Evolutionary conservation across 2,888 invertebrate genomes (phyloP).

Genomic region (Cheilosia soror): DNA sequence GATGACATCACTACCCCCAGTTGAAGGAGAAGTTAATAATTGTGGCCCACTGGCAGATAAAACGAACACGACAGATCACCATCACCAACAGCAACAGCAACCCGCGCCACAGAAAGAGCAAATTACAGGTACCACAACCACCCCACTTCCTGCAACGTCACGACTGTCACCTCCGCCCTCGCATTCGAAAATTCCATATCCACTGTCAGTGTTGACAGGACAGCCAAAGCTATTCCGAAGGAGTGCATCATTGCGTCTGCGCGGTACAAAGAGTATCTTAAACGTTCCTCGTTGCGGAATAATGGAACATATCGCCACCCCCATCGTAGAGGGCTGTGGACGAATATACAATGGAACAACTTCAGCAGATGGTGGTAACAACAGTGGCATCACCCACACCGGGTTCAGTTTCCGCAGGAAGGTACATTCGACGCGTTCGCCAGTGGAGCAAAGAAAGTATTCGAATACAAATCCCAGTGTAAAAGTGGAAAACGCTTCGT

Average conservation of each 20-base stretch:
- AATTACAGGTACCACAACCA: slow-evolving; percentile 33
- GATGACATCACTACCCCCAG: slow-evolving; percentile 61
- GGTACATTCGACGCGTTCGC: slow-evolving; percentile 67
- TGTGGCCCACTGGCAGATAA: slow-evolving; percentile 68
- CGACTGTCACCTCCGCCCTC: slow-evolving; percentile 77
- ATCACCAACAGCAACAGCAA: slow-evolving; percentile 36
- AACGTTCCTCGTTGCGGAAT: slow-evolving; percentile 75
- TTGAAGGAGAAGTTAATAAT: slow-evolving; percentile 31
- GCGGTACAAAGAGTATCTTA: slow-evolving; percentile 85
- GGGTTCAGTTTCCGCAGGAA: slow-evolving; percentile 73
- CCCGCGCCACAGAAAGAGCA: slow-evolving; percentile 27
- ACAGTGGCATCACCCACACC: slow-evolving; percentile 73
- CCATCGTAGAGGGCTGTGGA: slow-evolving; percentile 64
- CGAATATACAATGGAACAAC: slow-evolving; percentile 74
- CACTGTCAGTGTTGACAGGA: slow-evolving; percentile 75
- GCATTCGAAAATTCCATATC: slow-evolving; percentile 75
- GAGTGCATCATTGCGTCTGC: slow-evolving; percentile 88
- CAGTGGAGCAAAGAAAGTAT: slow-evolving; percentile 46
- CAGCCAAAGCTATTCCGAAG: slow-evolving; percentile 85
- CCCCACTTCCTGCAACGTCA: slow-evolving; percentile 76
- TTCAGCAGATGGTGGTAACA: slow-evolving; percentile 74
- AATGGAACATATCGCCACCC: slow-evolving; percentile 77
- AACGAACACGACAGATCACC: slow-evolving; percentile 54
- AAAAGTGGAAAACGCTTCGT: slow-evolving; percentile 53
- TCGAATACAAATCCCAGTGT: slow-evolving; percentile 26